These are phyloP conservation scores for Suricata suricatta DNA, from an alignment of 2,113 vertebrate species.

Conservation along the genomic window DNA sequence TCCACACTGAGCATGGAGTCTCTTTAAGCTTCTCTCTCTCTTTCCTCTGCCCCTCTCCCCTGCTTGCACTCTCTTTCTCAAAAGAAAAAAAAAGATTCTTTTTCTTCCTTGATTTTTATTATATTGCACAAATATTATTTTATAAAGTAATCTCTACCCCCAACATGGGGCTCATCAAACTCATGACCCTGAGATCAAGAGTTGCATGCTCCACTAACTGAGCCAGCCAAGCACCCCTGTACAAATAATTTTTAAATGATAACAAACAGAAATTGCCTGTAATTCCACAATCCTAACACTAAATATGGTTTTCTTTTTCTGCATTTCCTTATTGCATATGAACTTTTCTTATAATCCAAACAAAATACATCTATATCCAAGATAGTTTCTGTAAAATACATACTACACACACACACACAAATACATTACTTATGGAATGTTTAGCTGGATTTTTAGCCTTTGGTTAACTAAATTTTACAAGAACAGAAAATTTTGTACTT, in stretches of 20 bases:
- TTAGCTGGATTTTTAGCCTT: not conserved
- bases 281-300: not conserved
- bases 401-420: not conserved
- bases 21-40: no score
- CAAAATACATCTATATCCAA: not conserved
- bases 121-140: constrained; percentile 25
- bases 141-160: not conserved
- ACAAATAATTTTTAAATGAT: constrained; percentile 36
- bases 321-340: not conserved
- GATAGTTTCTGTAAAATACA: not conserved
- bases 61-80: no score
- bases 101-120: constrained; percentile 38
- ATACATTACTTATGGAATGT: not conserved
- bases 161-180: not conserved
- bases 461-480: not conserved
- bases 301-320: constrained; percentile 40
- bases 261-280: constrained; percentile 14
- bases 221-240: not conserved
- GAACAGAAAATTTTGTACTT: constrained; percentile 21
- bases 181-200: not conserved
- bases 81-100: not conserved
- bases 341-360: constrained; percentile 11
- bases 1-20: no score
- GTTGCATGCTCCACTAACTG: not conserved
- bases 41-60: no score